phyloP scores from a whole-genome alignment of 1,140 invertebrate genomes.

The Danaus melanippus region DNA sequence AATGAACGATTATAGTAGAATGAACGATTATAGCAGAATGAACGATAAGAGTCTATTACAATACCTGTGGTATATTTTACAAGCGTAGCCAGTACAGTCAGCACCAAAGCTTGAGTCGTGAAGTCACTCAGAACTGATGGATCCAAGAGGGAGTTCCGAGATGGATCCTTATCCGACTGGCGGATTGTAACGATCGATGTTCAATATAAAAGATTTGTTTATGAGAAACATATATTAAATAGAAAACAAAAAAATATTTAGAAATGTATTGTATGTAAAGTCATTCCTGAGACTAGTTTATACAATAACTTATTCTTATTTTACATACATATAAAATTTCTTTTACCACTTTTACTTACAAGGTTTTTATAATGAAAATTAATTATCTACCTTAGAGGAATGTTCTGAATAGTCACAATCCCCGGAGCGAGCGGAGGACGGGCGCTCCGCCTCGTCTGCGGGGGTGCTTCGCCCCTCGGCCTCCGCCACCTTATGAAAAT shows the following conservation, averaged over 20 bases:
- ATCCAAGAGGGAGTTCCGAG: constrained; percentile 91
- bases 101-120: constrained; percentile 91
- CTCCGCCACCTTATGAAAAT: constrained; percentile 45
- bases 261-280: no score
- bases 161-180: constrained; percentile 73
- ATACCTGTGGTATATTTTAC: constrained; percentile 93
- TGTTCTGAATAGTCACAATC: constrained; percentile 53
- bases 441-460: constrained; percentile 49
- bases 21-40: no score
- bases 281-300: no score
- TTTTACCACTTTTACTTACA: no score
- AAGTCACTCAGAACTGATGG: constrained; percentile 94
- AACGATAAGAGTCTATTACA: no score
- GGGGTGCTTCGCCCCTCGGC: constrained; percentile 59
- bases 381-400: constrained; percentile 37
- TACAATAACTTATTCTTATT: no score
- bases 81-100: constrained; percentile 95
- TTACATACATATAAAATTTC: no score
- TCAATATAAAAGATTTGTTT: no score
- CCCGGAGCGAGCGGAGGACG: constrained; percentile 46
- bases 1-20: no score
- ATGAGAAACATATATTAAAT: no score
- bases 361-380: no score
- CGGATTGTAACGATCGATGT: constrained; percentile 24
- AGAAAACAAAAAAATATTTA: no score